Percentiles rank a stretch among this genome's conserved stretches.
phyloP scores from a whole-genome alignment of 1,140 invertebrate genomes.

The Gyrodactylus bullatarudis region DNA sequence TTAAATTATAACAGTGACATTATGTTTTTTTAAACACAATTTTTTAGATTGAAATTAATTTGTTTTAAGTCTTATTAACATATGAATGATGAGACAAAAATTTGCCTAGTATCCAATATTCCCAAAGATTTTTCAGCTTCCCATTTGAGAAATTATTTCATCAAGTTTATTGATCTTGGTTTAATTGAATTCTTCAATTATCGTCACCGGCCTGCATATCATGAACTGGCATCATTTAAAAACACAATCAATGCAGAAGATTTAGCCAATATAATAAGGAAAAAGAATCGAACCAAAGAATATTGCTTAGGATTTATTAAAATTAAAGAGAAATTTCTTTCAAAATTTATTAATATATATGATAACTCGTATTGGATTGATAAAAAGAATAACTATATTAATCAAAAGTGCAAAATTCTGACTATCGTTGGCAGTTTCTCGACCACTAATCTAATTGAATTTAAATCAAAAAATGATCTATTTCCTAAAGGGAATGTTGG shows the following conservation, averaged over 20 bases:
- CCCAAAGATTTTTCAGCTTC: not conserved
- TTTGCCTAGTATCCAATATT: not conserved
- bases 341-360: not conserved
- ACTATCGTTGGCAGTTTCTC: no score
- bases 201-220: not conserved
- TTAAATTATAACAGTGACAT: not conserved
- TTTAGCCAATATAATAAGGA: not conserved
- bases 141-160: not conserved
- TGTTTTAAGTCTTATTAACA: not conserved
- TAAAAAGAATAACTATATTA: not conserved
- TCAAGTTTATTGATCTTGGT: not conserved
- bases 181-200: not conserved
- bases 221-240: not conserved
- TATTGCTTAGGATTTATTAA: not conserved
- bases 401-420: not conserved
- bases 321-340: not conserved
- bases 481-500: conserved; percentile 28
- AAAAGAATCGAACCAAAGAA: not conserved
- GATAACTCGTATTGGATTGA: not conserved
- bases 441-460: conserved; percentile 18
- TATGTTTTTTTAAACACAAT: no score
- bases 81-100: not conserved
- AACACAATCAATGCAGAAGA: not conserved
- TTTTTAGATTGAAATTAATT: no score
- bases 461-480: conserved; percentile 21